Base-by-base conservation (phyloP, 2,797 vertebrate species). In the Acanthiza pusilla region DNA sequence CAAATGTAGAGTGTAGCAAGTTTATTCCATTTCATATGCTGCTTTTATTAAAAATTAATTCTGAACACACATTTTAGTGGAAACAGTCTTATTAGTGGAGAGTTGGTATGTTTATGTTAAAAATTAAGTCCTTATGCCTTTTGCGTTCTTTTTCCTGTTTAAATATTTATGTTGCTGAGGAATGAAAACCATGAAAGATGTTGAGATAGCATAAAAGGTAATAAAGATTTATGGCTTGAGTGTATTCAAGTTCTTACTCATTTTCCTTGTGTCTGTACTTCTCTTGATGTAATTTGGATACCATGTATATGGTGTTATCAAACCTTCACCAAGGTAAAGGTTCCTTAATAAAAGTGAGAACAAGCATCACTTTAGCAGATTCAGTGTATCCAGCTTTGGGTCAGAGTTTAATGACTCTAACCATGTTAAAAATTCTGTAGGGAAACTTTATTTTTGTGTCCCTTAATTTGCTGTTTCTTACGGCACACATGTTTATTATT, bases 321-420 rank as follows among this genome's bases (percentile, higher is more conserved):
- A 82, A 94, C 93, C 96, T 96, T 91, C 47, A 84, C 82, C 84
- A 70, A 88, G 85, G 50, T 88, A 55, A 94, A 78, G 67, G 76
- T 92, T 93, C 58, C 73, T 40, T 92, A 93, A 94, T 89, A 95
- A 92, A 93, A 91, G 38, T 12, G 19, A 53, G 38, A 80, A 30
- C 45, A 91, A 70, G 66, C 83, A 75, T 30, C 50, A 43, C 67
- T 93, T 89, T 0, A 77, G 58, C 65, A 90, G 73, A 81, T 58
- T 70, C 1, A 30, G 43, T 75, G 6, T 84, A 58, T 65, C 47
- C 11, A 27, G 8, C 58, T 72, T 86, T 62, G 51, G 34, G 32
- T 67, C 61, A 68, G 47, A 53, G 30, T 74, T 85, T 72, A 73
- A 79, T 60, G 7, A 51, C 36, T 91, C 70, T 47, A 82, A 21